Percentiles rank a stretch among this genome's conserved stretches.
phyloP scores from a whole-genome alignment of 1,140 invertebrate genomes.

The Nasonia giraulti region DNA sequence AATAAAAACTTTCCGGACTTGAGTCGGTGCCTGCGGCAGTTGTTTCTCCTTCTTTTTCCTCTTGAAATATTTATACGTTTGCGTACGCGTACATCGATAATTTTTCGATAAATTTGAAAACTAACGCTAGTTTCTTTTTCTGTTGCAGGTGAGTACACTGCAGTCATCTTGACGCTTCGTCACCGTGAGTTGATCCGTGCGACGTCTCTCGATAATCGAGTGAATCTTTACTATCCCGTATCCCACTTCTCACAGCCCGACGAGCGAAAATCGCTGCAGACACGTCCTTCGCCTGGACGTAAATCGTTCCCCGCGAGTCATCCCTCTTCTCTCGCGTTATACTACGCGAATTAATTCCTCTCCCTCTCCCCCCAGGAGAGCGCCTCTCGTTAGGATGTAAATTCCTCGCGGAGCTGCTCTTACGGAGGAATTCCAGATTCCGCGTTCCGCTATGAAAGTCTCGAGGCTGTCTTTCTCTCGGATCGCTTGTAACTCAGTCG shows the following conservation, averaged over 20 bases:
- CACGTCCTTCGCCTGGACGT: not conserved
- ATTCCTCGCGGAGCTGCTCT: constrained; percentile 15
- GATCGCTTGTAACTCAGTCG: constrained; percentile 39
- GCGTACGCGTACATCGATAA: not conserved
- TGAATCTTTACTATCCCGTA: not conserved
- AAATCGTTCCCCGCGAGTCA: not conserved
- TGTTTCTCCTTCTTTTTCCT: not conserved
- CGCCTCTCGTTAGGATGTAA: constrained; percentile 43
- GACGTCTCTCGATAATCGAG: not conserved
- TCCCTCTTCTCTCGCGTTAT: not conserved
- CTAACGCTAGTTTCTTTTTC: not conserved
- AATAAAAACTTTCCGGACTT: constrained; percentile 43
- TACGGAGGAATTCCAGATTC: constrained; percentile 34
- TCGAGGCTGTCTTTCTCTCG: not conserved
- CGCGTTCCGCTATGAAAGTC: constrained; percentile 16
- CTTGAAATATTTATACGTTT: not conserved
- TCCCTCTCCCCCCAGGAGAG: not conserved
- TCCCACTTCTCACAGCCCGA: not conserved
- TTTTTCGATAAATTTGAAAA: not conserved
- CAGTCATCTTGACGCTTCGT: not conserved
- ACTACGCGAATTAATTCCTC: constrained; percentile 40
- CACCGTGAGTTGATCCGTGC: not conserved
- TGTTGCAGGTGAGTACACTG: constrained; percentile 48
- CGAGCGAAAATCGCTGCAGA: not conserved
- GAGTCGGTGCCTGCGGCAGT: not conserved